Conservation (phyloP, 2,113 vertebrate genomes). For the Elaphurus davidianus region DNA sequence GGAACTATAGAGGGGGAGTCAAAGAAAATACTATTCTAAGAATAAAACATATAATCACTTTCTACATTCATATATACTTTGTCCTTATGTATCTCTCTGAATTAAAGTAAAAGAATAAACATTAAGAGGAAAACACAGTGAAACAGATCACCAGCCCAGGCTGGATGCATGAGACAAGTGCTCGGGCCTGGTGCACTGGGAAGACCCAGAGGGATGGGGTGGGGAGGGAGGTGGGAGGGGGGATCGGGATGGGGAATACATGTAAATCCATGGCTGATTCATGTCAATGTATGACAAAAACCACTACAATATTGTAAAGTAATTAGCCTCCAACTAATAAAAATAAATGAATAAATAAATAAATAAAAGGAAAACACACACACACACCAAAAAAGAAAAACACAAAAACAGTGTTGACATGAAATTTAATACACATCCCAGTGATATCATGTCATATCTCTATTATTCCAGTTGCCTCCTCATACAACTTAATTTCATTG, state of each 20-base stretch:
- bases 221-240: no score
- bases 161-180: no score
- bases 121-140: neutral
- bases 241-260: no score
- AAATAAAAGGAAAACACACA: neutral
- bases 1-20: neutral
- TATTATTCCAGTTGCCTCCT: neutral
- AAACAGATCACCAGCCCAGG: no score
- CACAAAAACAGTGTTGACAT: neutral
- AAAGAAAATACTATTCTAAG: neutral
- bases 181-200: no score
- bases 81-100: neutral
- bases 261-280: no score
- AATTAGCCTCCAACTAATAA: no score
- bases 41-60: neutral
- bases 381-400: neutral
- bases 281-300: no score
- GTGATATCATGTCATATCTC: neutral
- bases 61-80: neutral
- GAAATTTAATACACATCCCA: neutral
- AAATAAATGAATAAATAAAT: no score
- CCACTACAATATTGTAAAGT: no score
- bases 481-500: neutral
- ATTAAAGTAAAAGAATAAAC: neutral
- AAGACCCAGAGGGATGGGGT: no score